Conservation (phyloP, 2,113 vertebrate genomes). For the Gyps fulvus region DNA sequence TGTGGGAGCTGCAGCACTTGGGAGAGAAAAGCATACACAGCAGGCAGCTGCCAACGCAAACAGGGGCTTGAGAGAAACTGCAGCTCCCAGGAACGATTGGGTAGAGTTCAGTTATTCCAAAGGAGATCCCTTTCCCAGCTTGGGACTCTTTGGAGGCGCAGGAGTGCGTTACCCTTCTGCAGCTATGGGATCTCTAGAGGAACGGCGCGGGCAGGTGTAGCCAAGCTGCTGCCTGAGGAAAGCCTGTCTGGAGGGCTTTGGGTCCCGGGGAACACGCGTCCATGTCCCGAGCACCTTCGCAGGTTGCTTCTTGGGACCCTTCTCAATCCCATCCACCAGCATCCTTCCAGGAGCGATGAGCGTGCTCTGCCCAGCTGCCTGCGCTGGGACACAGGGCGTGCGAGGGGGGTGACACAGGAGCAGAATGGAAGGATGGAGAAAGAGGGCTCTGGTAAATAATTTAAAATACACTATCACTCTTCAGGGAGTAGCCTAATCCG, state of each 20-base stretch:
- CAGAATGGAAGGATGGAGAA: background rate
- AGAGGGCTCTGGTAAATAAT: background rate
- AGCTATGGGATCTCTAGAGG: background rate
- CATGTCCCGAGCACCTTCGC: background rate
- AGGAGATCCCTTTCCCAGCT: background rate
- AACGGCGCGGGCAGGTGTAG: background rate
- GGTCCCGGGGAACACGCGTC: background rate
- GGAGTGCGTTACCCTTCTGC: background rate
- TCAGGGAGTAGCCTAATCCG: background rate
- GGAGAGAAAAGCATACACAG: background rate
- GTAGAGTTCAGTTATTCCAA: background rate
- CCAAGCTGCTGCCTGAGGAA: background rate
- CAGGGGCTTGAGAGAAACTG: background rate
- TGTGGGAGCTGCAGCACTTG: background rate
- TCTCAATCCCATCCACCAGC: background rate
- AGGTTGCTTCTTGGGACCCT: background rate
- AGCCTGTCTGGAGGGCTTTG: background rate
- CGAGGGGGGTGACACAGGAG: background rate
- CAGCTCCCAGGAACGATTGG: background rate
- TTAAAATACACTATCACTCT: background rate
- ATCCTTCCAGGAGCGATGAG: fast-evolving
- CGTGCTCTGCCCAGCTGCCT: background rate
- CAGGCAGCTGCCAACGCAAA: background rate
- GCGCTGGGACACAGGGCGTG: fast-evolving
- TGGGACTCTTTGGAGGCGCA: background rate